A percentile compares a stretch with the other conserved stretches of the same genome.
Evolutionary conservation across 2,797 vertebrate species (phyloP).

Genomic region (Dallia pectoralis): DNA sequence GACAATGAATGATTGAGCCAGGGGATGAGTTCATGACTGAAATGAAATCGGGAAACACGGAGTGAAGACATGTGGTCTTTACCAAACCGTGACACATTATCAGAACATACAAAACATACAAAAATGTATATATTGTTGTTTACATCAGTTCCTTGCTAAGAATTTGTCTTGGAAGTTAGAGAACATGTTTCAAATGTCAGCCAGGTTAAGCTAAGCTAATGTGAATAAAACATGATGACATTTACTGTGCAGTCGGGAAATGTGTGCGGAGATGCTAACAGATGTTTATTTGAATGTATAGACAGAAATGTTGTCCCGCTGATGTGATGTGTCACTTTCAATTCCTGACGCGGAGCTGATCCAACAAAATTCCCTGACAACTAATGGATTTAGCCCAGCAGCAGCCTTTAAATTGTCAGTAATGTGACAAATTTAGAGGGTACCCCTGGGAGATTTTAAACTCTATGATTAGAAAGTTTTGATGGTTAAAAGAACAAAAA

Average conservation of each 20-base stretch:
- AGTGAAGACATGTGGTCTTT: too few relatives aligned
- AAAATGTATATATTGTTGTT: neutral
- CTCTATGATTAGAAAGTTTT: neutral
- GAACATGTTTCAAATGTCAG: neutral
- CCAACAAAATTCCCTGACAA: constrained; percentile 53
- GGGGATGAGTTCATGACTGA: too few relatives aligned
- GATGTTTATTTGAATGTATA: neutral
- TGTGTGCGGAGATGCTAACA: neutral
- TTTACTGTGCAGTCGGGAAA: neutral
- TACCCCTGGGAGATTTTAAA: constrained; percentile 19
- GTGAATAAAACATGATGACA: neutral
- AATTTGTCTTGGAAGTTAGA: neutral
- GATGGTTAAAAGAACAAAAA: constrained; percentile 1
- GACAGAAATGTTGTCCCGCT: neutral
- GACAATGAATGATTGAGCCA: too few relatives aligned
- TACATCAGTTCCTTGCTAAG: neutral
- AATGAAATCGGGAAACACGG: too few relatives aligned
- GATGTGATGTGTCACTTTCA: neutral
- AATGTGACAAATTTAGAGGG: constrained; percentile 33
- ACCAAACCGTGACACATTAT: too few relatives aligned
- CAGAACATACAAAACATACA: neutral
- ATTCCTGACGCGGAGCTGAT: constrained; percentile 52
- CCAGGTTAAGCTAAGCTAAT: neutral
- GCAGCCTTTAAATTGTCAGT: constrained; percentile 43
- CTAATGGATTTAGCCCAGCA: constrained; percentile 46